Evolutionary conservation across 2,113 vertebrate genomes (phyloP).

Genomic region (Irena cyanogastra): DNA sequence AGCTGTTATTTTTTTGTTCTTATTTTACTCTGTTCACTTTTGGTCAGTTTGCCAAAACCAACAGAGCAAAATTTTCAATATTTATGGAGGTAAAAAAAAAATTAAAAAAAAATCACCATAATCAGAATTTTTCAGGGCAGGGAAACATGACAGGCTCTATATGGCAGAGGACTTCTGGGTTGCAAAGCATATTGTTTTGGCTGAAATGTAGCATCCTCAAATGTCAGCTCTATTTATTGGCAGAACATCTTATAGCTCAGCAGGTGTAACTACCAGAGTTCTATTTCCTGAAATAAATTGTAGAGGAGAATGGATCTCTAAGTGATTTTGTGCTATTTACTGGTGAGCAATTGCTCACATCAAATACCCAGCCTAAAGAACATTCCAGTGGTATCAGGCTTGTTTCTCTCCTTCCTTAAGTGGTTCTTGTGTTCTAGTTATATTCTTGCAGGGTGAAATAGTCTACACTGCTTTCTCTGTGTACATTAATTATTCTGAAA

Average conservation of each 20-base stretch:
- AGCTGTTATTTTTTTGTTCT: neutral
- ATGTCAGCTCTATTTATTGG: neutral
- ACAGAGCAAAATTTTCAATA: neutral
- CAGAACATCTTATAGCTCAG: slow-evolving; percentile 15
- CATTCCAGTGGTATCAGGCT: neutral
- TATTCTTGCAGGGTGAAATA: neutral
- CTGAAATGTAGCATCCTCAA: neutral
- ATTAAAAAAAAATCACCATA: neutral
- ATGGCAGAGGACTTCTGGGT: neutral
- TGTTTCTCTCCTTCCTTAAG: neutral
- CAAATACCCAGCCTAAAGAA: neutral
- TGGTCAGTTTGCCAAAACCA: neutral
- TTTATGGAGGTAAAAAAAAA: neutral
- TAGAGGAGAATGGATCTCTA: neutral
- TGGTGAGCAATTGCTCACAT: neutral
- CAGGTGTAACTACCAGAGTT: slow-evolving; percentile 13
- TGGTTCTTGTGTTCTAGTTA: neutral
- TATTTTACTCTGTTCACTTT: neutral
- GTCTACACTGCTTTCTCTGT: neutral
- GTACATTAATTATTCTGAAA: neutral
- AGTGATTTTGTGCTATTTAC: neutral
- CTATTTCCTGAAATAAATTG: slow-evolving; percentile 44
- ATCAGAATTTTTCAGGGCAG: neutral
- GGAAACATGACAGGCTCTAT: neutral
- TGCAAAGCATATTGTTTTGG: neutral